These are phyloP conservation scores for Podiceps cristatus DNA, from an alignment of 2,113 vertebrate species.

Conservation along the genomic window DNA sequence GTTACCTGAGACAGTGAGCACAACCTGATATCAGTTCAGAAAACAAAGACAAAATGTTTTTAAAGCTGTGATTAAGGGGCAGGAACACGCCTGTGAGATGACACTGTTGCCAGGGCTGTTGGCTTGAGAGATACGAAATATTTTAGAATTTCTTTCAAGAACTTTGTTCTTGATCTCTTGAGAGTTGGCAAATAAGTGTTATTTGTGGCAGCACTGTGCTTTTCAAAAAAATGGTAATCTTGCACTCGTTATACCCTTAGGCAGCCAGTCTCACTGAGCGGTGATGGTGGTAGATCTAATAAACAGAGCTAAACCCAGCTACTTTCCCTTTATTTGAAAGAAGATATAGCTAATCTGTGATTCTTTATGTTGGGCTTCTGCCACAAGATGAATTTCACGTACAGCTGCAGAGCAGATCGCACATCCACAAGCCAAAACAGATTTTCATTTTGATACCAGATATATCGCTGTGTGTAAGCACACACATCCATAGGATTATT, in stretches of 20 bases:
- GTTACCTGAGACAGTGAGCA: neutral
- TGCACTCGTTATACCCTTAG: neutral
- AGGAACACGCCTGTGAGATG: neutral
- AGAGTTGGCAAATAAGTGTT: neutral
- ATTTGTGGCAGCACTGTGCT: neutral
- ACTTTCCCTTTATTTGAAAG: slow-evolving; percentile 34
- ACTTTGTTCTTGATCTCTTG: neutral
- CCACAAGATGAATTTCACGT: slow-evolving; percentile 32
- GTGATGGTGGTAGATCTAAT: slow-evolving; percentile 24
- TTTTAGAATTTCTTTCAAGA: neutral
- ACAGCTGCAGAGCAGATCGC: slow-evolving; percentile 38
- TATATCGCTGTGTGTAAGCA: neutral
- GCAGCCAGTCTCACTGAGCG: slow-evolving; percentile 4
- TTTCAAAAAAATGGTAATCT: slow-evolving; percentile 26
- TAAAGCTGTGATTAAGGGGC: neutral
- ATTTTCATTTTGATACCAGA: neutral
- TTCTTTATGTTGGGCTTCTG: slow-evolving; percentile 42
- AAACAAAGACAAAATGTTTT: neutral
- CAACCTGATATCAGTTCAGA: neutral
- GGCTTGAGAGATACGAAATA: neutral
- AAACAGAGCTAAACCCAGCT: slow-evolving; percentile 6
- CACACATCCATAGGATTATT: neutral
- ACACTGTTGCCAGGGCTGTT: neutral
- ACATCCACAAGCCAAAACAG: neutral
- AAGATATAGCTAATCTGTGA: slow-evolving; percentile 40